Conservation (phyloP, 2,888 invertebrate species). For the Sepioteuthis lessoniana region DNA sequence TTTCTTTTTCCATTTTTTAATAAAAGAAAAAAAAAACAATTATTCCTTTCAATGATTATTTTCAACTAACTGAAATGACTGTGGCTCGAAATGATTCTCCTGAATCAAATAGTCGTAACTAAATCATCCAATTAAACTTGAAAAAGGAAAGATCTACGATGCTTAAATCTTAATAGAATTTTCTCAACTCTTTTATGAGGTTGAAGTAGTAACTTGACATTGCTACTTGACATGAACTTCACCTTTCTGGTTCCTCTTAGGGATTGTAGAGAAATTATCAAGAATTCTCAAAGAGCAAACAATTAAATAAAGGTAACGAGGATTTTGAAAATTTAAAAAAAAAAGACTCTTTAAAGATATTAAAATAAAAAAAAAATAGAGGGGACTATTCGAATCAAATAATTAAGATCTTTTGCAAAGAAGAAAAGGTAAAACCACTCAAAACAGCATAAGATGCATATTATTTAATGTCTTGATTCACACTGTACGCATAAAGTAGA, state of each 20-base stretch:
- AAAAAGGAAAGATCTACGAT: background rate
- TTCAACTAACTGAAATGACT: background rate
- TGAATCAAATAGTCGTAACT: background rate
- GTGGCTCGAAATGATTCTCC: background rate
- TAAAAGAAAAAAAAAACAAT: background rate
- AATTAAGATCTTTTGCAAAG: too few relatives aligned
- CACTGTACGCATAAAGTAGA: too few relatives aligned
- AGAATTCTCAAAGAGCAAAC: background rate
- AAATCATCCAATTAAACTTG: background rate
- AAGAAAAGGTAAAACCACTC: too few relatives aligned
- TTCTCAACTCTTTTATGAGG: background rate
- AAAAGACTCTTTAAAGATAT: background rate
- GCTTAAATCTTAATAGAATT: background rate
- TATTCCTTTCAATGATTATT: background rate
- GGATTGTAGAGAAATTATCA: background rate
- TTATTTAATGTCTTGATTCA: too few relatives aligned
- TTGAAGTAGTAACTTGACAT: slow-evolving; percentile 17
- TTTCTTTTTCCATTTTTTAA: background rate
- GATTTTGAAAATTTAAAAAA: too few relatives aligned
- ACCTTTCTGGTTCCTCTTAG: background rate
- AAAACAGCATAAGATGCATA: too few relatives aligned
- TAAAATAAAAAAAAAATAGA: background rate
- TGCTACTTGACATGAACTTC: background rate
- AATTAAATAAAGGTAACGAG: background rate
- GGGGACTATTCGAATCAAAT: background rate